Evolutionary conservation across 2,113 vertebrate species (phyloP), one percentile per base, ranked within the genome.

Genomic region (Cynocephalus volans): DNA sequence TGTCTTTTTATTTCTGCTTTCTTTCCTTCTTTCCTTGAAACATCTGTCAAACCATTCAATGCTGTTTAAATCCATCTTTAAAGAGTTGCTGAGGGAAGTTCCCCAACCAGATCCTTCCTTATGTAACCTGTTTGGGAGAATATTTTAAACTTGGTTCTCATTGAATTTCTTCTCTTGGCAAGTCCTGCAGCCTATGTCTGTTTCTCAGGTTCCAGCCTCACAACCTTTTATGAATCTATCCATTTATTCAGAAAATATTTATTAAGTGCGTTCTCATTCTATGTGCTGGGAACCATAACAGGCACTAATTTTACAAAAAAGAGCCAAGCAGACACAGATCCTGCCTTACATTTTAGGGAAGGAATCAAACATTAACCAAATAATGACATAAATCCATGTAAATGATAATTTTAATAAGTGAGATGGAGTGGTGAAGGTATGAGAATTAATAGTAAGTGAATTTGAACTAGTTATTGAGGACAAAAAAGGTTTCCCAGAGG

Each of bases 1-100:
- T 83, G 50, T 87, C 88, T 95, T 81, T 94, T 88, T 69, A 95
- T 62, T 92, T 85, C 88, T 79, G 54, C 21, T 58, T 90, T 72
- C 50, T 70, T 80, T 96, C 77, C 75, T 88, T 69, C 64, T 94
- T 84, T 81, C 80, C 62, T 75, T 91, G 67, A 90, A 91, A 77
- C 41, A 85, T 58, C 81, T 94, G 48, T 82, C 94, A 94, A 90
- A 73, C 6, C 76, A n/a, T 79, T 93, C n/a, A 23, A 67, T 85
- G 54, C 33, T 81, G 33, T 77, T 81, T 90, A 69, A 62, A 67
- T 96, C 84, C 62, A 5, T 92, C 67, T 85, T 95, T 93, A 69
- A 80, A 67, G 52, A 97, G 48, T 31, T 52, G 8, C 52, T 60
- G 26, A 48, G 28, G 60, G n/a, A 67, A 67, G 3, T 15, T 60